Evolutionary conservation across 2,113 vertebrate species (phyloP).

Genomic region (Muntiacus reevesi): DNA sequence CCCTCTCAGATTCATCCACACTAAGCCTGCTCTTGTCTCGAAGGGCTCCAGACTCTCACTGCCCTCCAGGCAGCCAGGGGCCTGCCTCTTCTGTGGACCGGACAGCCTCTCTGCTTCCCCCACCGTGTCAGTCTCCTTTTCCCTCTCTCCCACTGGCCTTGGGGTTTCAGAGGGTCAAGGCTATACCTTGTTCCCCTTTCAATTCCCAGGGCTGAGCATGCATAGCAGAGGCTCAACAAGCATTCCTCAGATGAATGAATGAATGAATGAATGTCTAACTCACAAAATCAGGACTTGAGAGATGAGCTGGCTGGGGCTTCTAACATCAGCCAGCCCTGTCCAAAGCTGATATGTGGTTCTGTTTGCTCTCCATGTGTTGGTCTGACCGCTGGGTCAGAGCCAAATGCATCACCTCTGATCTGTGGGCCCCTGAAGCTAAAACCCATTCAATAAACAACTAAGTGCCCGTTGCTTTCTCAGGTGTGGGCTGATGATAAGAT

Average conservation of each 20-base stretch:
- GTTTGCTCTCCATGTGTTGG: not conserved
- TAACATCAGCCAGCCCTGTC: not conserved
- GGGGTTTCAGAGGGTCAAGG: not conserved
- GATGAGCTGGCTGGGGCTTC: not conserved
- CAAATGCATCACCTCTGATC: not conserved
- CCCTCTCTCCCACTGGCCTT: not conserved
- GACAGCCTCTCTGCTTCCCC: not conserved
- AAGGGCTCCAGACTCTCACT: not conserved
- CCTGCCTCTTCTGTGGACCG: not conserved
- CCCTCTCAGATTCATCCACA: not conserved
- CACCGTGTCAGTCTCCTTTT: fast-evolving
- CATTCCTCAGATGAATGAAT: not conserved
- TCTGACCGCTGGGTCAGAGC: not conserved
- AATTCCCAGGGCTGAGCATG: not conserved
- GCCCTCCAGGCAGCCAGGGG: not conserved
- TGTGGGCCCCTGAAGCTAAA: not conserved
- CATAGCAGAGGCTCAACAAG: not conserved
- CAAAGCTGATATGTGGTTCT: not conserved
- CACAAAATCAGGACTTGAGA: not conserved
- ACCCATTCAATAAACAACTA: no score
- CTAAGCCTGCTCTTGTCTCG: not conserved
- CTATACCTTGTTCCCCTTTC: not conserved
- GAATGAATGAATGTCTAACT: not conserved
- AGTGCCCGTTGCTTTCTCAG: not conserved
- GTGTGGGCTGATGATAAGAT: not conserved